Conservation (phyloP, 1,140 invertebrate genomes). For the Pemphigus obesinymphae region DNA sequence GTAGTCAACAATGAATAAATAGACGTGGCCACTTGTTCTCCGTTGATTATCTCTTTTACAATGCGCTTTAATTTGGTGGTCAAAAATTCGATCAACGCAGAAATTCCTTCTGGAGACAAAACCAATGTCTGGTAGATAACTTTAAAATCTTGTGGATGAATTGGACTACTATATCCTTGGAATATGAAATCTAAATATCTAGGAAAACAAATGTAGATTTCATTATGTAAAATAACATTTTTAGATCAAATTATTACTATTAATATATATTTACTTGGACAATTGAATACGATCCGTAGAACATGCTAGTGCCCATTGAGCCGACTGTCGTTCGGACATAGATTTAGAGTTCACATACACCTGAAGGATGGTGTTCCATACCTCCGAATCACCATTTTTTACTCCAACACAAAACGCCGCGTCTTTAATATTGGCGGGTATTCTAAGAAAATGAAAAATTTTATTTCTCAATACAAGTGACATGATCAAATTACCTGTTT, state of each 20-base stretch:
- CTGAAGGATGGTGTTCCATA: slow-evolving; percentile 39
- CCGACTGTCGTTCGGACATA: slow-evolving; percentile 32
- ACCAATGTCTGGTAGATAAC: background rate
- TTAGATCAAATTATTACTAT: background rate
- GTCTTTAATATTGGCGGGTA: slow-evolving; percentile 36
- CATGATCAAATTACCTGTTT: background rate
- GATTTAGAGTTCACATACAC: slow-evolving; percentile 27
- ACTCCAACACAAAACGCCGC: slow-evolving; percentile 41
- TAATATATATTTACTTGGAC: slow-evolving; percentile 33
- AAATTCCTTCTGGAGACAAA: background rate
- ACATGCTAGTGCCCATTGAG: slow-evolving; percentile 40
- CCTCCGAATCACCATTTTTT: background rate
- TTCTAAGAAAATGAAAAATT: too few relatives aligned
- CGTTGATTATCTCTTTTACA: background rate
- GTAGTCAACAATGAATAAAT: background rate
- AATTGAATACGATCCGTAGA: slow-evolving; percentile 23
- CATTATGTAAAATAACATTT: background rate
- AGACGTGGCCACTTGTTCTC: background rate
- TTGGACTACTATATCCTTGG: background rate
- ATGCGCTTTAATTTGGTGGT: background rate
- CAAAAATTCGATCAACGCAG: background rate
- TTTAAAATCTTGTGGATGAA: slow-evolving; percentile 20
- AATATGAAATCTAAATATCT: slow-evolving; percentile 36
- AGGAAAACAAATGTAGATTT: background rate
- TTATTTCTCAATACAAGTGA: too few relatives aligned